Percentiles rank a stretch among this genome's conserved stretches.
Evolutionary conservation across 2,888 invertebrate species (phyloP).

Genomic region (Sminthurides aquaticus): DNA sequence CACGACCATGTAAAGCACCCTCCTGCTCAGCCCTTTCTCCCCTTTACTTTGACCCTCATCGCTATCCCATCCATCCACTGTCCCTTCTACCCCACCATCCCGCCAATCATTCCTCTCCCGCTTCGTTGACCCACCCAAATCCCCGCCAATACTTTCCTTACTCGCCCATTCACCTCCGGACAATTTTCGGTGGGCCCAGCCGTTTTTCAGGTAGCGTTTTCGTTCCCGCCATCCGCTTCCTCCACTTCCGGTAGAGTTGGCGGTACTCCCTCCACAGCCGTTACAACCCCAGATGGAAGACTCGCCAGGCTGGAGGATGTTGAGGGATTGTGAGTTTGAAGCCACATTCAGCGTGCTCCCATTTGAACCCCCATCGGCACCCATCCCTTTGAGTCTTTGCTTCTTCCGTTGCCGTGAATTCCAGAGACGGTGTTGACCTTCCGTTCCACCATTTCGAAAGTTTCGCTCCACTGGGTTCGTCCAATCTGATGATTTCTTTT

Average conservation of each 20-base stretch:
- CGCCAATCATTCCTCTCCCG: not conserved
- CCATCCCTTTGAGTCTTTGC: not conserved
- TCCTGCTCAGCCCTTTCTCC: conserved; percentile 16
- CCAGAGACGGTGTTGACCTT: not conserved
- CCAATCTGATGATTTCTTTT: not conserved
- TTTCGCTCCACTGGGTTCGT: conserved; percentile 2
- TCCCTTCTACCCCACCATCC: not conserved
- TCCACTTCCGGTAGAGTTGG: too few relatives aligned
- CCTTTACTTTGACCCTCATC: not conserved
- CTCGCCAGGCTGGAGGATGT: too few relatives aligned
- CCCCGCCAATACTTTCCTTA: not conserved
- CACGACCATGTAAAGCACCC: conserved; percentile 54
- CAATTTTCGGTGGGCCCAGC: not conserved
- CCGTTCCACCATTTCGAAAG: not conserved
- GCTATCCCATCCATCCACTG: not conserved
- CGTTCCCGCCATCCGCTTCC: not conserved
- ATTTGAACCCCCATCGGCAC: not conserved
- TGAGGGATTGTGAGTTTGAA: too few relatives aligned
- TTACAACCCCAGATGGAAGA: not conserved
- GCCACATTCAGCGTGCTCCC: not conserved
- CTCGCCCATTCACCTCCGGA: conserved; percentile 6
- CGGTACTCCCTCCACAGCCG: not conserved
- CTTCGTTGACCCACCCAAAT: not conserved
- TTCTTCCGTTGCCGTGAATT: not conserved
- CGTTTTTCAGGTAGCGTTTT: not conserved